These are phyloP conservation scores for Heliconius nattereri DNA, from an alignment of 1,140 invertebrate species.

Conservation along the genomic window DNA sequence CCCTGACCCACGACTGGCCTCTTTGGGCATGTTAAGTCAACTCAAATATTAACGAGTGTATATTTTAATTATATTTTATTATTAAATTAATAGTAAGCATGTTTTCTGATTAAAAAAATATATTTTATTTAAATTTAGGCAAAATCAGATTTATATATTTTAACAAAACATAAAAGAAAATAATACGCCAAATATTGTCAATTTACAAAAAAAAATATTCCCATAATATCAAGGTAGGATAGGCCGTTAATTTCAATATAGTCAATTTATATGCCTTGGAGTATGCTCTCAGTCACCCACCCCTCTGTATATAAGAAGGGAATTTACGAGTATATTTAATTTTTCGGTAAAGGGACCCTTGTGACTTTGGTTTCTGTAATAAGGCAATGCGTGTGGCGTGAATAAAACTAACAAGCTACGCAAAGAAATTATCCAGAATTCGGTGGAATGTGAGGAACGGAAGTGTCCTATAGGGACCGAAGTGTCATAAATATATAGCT, in stretches of 20 bases:
- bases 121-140: too few relatives aligned
- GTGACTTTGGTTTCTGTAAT: not conserved
- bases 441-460: too few relatives aligned
- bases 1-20: too few relatives aligned
- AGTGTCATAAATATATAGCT: too few relatives aligned
- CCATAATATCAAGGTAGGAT: not conserved
- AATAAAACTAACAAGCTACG: not conserved
- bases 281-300: not conserved
- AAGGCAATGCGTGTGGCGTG: not conserved
- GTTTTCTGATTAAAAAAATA: too few relatives aligned
- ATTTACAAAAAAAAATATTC: not conserved
- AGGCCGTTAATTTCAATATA: conserved; percentile 1
- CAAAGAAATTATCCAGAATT: not conserved
- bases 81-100: too few relatives aligned
- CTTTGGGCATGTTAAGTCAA: too few relatives aligned
- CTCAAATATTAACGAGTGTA: too few relatives aligned
- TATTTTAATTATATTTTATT: too few relatives aligned
- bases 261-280: conserved; percentile 10
- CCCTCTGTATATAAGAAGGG: not conserved
- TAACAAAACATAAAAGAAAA: not conserved
- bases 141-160: too few relatives aligned
- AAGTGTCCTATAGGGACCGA: too few relatives aligned
- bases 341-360: not conserved
- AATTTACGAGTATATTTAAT: not conserved
- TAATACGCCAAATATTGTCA: not conserved